Percentiles rank a stretch among this genome's conserved stretches.
phyloP scores from a whole-genome alignment of 2,888 invertebrate species.

The Chloromyia formosa region DNA sequence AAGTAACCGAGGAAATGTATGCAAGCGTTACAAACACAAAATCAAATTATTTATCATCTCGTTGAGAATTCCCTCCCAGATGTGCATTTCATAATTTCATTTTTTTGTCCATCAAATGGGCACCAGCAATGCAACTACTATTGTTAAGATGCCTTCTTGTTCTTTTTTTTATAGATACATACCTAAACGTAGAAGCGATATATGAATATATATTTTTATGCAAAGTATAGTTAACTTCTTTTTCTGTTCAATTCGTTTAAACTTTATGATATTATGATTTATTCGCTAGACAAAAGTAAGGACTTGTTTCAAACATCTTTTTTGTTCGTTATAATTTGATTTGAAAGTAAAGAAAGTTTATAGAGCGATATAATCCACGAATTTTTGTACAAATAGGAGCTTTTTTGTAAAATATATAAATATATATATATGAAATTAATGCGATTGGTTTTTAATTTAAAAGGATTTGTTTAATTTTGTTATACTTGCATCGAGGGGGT shows the following conservation, averaged over 20 bases:
- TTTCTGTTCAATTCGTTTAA: background rate
- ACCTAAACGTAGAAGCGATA: background rate
- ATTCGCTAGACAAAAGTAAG: background rate
- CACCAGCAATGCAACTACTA: conserved; percentile 10
- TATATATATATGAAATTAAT: conserved; percentile 1
- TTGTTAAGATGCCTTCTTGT: conserved; percentile 22
- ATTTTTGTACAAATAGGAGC: conserved; percentile 50
- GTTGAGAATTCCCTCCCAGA: background rate
- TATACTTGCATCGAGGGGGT: too few species aligned
- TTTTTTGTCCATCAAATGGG: conserved; percentile 40
- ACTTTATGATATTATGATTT: background rate
- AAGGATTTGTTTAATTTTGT: too few species aligned
- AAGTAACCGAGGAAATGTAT: background rate
- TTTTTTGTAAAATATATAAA: conserved; percentile 46
- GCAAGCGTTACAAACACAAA: background rate
- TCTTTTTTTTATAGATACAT: conserved; percentile 1
- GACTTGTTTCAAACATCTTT: too few species aligned
- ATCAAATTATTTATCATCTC: background rate
- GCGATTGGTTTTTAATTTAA: too few species aligned
- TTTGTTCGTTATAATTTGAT: background rate
- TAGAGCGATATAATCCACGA: conserved; percentile 44
- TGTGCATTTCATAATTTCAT: conserved; percentile 10
- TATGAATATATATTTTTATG: background rate
- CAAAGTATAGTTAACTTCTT: background rate
- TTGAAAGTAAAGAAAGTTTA: conserved; percentile 24